Percentiles rank a stretch among this genome's conserved stretches.
phyloP scores from a whole-genome alignment of 2,888 invertebrate genomes.

The Ormyrus rosae region DNA sequence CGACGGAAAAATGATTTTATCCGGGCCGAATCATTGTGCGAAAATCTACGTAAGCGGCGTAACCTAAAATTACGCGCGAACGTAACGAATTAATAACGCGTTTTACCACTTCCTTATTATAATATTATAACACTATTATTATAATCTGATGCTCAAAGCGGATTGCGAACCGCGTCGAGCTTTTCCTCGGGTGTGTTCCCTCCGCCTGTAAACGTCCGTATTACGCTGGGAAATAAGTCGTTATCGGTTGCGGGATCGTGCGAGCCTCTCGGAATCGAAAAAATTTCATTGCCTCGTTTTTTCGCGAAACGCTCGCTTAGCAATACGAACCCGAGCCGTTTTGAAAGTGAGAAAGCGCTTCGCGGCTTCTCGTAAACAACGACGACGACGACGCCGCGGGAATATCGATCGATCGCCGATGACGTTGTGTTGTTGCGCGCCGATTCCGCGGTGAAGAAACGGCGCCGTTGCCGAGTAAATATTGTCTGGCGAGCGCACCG shows the following conservation, averaged over 20 bases:
- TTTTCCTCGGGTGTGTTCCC: no score
- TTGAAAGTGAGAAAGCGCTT: slow-evolving; percentile 10
- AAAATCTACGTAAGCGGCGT: no score
- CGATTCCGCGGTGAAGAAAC: slow-evolving; percentile 5
- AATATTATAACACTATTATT: no score
- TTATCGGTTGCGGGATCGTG: slow-evolving; percentile 8
- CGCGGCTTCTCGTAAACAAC: not conserved
- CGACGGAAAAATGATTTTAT: no score
- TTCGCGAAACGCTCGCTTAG: not conserved
- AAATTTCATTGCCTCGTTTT: not conserved
- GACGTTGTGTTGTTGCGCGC: not conserved
- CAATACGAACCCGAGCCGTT: not conserved
- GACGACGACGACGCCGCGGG: not conserved
- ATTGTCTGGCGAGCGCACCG: no score
- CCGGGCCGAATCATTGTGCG: no score
- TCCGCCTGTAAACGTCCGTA: no score
- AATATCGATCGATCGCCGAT: slow-evolving; percentile 18
- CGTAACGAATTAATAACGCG: not conserved
- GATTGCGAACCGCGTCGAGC: no score
- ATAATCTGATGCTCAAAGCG: no score
- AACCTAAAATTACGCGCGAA: not conserved
- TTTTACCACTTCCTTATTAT: no score
- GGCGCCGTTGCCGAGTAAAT: no score
- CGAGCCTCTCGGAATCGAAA: not conserved
- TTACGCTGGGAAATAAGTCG: not conserved